Evolutionary conservation across 2,797 vertebrate genomes (phyloP), one percentile per base, ranked within the genome.

Genomic region (Acipenser transmontanus): DNA sequence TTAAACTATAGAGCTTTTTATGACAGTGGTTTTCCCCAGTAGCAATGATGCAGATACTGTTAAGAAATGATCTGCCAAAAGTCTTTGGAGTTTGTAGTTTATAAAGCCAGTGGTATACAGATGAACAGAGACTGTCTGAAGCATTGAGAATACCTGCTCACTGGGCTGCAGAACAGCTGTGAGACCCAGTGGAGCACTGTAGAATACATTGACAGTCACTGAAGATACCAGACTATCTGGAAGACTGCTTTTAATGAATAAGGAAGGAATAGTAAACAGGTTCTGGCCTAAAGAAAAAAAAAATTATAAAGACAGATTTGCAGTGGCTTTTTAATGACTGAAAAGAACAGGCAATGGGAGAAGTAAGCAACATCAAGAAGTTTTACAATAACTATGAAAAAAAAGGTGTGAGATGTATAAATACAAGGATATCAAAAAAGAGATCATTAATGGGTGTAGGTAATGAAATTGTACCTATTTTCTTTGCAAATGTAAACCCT

Each of bases 221-320:
- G n/a, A 49, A 60, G 57, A 66, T 66, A 7, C 14, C 65, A 49
- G 1, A 50, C 13, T 20, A 61, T 7, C 56, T 66, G n/a, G 12
- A 10, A 50, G 10, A 12, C 6, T 7, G 6, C 4, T 47, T 52
- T 65, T 65, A n/a, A 54, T 34, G 9, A 64, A 47, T 47, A 54
- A 54, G 7, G n/a, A 10, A 8, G 8, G 1, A 52, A n/a, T 54
- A 51, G 47, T 34, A 51, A 54, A 11, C 50, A 54, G 12, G 13
- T 64, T 49, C 14, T 10, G 8, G 4, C 17, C 14, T 14, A n/a
- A 7, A 50, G 13, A 63, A 34, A 17, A 17, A 17, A 17, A 17
- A 17, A 17, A 17, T 17, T 17, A 1, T 1, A 17, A 17, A 17
- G 17, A 17, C 17, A 17, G 17, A 17, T 17, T 17, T 17, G 17